Conservation (phyloP, 1,140 invertebrate genomes). For the Anoplophora glabripennis region DNA sequence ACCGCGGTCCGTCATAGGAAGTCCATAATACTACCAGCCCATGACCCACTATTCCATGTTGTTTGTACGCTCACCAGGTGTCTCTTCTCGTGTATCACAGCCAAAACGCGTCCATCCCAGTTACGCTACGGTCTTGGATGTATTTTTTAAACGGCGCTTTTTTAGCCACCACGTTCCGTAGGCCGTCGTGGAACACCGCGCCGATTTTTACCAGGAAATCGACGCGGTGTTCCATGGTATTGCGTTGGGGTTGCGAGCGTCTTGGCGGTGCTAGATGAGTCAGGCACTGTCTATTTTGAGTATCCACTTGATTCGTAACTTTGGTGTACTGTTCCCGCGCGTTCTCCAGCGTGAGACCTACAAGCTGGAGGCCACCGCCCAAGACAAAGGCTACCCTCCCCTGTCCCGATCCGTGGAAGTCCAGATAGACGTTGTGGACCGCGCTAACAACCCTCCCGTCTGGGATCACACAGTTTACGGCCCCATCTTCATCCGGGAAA, state of each 20-base stretch:
- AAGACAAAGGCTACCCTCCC: slow-evolving; percentile 92
- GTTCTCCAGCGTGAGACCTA: slow-evolving; percentile 86
- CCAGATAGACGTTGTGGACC: slow-evolving; percentile 96
- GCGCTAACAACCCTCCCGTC: slow-evolving; percentile 94
- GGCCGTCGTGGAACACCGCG: background rate
- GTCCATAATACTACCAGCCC: slow-evolving; percentile 19
- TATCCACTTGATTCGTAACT: slow-evolving; percentile 11
- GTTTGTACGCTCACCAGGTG: background rate
- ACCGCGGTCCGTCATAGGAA: slow-evolving; percentile 20
- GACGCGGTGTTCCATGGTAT: background rate
- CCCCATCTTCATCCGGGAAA: slow-evolving; percentile 95
- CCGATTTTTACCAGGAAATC: background rate
- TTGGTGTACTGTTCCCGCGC: slow-evolving; percentile 16
- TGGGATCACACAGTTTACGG: slow-evolving; percentile 95
- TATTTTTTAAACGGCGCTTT: background rate
- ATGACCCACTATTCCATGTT: slow-evolving; percentile 9
- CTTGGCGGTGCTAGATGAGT: background rate
- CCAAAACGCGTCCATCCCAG: too few relatives aligned
- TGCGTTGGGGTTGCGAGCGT: background rate
- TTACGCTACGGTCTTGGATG: background rate
- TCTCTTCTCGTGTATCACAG: too few relatives aligned
- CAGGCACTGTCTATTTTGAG: background rate
- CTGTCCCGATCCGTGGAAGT: slow-evolving; percentile 92
- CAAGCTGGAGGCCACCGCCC: slow-evolving; percentile 94
- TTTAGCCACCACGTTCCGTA: too few relatives aligned